These are phyloP conservation scores for Pseudopleuronectes americanus DNA, from an alignment of 2,797 vertebrate genomes.

Conservation along the genomic window DNA sequence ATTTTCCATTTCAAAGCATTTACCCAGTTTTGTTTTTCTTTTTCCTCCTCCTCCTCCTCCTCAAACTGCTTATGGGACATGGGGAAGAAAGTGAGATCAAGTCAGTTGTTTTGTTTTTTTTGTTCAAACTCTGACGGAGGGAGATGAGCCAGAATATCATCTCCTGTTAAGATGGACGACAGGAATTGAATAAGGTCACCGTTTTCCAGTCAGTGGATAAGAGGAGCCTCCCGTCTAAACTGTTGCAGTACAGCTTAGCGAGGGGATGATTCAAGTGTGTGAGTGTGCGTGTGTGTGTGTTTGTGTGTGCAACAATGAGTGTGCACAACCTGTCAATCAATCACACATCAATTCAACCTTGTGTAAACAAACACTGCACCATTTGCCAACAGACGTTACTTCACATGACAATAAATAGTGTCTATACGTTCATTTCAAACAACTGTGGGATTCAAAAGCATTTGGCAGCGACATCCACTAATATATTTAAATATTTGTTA, in stretches of 20 bases:
- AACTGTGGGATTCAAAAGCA: conserved; percentile 32
- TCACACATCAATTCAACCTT: conserved; percentile 32
- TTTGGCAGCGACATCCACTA: conserved; percentile 31
- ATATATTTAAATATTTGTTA: conserved; percentile 23
- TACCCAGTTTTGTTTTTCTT: conserved; percentile 70
- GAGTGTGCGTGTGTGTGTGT: conserved; percentile 1
- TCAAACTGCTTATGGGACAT: conserved; percentile 62
- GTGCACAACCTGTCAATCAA: conserved; percentile 37
- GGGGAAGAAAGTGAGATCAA: conserved; percentile 53
- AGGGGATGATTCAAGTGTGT: conserved; percentile 18
- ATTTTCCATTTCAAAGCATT: conserved; percentile 85
- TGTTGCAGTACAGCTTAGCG: conserved; percentile 48
- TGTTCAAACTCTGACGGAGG: conserved; percentile 22
- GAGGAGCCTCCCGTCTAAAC: conserved; percentile 37
- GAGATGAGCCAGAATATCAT: conserved; percentile 40
- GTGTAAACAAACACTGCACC: conserved; percentile 25
- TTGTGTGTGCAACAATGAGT: conserved; percentile 4
- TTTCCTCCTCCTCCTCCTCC: conserved; percentile 45
- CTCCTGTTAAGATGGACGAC: conserved; percentile 51
- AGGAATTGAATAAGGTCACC: conserved; percentile 63
- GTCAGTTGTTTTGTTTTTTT: conserved; percentile 26
- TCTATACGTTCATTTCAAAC: conserved; percentile 13
- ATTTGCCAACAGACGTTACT: conserved; percentile 3
- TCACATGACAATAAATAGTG: conserved; percentile 4
- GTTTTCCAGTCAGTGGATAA: conserved; percentile 39